Conservation (phyloP, 1,140 invertebrate genomes). For the Mercenaria mercenaria region DNA sequence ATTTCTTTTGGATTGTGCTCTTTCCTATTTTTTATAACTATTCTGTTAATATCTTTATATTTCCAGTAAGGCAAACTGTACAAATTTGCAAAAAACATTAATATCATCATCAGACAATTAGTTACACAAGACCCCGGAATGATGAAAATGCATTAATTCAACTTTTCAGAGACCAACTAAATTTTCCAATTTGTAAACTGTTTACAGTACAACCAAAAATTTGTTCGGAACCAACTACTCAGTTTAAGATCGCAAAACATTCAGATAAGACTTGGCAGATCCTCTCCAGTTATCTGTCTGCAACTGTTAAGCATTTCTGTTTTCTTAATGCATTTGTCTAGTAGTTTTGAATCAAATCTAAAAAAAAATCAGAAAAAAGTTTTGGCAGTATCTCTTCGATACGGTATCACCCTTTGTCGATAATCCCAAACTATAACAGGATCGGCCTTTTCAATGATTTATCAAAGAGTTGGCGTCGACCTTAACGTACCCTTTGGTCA, state of each 20-base stretch:
- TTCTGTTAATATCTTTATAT: too few species aligned
- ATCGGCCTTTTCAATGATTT: background rate
- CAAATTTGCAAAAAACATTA: too few species aligned
- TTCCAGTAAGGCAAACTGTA: too few species aligned
- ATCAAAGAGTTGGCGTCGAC: too few species aligned
- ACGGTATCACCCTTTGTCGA: background rate
- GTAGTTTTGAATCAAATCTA: conserved; percentile 15
- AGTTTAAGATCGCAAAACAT: conserved; percentile 6
- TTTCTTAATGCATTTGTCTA: conserved; percentile 44
- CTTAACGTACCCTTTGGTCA: too few species aligned
- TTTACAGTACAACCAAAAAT: conserved; percentile 16
- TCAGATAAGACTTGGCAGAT: conserved; percentile 24
- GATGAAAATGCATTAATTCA: too few species aligned
- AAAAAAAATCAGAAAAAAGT: background rate
- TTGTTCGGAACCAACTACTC: background rate
- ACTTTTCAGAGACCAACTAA: background rate
- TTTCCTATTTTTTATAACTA: too few species aligned
- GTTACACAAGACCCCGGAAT: too few species aligned
- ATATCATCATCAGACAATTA: too few species aligned
- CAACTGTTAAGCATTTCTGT: conserved; percentile 38
- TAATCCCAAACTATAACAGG: background rate
- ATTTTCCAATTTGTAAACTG: conserved; percentile 34
- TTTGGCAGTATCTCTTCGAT: conserved; percentile 24
- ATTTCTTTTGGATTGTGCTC: too few species aligned
- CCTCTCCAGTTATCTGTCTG: conserved; percentile 6